Percentiles rank a stretch among this genome's conserved stretches.
Conservation (phyloP, 2,888 invertebrate genomes). For the Cataglyphis cursor region DNA sequence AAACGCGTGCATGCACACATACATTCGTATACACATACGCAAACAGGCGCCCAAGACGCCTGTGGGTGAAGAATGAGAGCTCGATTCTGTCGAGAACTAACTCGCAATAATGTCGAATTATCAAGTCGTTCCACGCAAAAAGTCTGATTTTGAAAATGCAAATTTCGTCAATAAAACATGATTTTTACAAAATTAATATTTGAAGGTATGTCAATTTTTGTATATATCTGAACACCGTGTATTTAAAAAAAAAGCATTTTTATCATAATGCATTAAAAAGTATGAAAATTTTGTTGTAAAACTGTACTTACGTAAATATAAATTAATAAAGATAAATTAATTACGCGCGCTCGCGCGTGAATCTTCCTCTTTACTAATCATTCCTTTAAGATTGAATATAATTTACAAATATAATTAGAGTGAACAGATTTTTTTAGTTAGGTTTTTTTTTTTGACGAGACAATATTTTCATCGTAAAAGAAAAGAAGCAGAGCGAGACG, state of each 20-base stretch:
- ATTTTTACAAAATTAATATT: background rate
- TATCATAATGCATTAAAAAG: background rate
- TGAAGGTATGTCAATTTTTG: background rate
- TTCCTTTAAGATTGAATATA: background rate
- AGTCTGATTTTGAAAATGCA: background rate
- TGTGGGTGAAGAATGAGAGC: constrained; percentile 60
- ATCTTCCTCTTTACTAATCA: background rate
- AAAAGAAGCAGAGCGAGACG: background rate
- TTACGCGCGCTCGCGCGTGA: background rate
- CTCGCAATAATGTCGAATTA: constrained; percentile 67
- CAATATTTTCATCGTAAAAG: background rate
- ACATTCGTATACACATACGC: constrained; percentile 1
- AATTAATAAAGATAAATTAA: background rate
- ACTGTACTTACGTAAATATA: background rate
- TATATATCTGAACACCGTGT: background rate
- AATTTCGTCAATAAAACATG: background rate
- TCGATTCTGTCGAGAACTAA: constrained; percentile 57
- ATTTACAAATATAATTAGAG: background rate
- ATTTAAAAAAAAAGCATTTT: background rate
- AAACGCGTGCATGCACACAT: constrained; percentile 35
- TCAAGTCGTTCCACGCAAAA: constrained; percentile 14
- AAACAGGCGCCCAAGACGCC: constrained; percentile 1
- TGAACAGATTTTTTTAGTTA: background rate
- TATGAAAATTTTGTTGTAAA: background rate
- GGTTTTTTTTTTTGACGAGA: background rate